These are phyloP conservation scores for Anneissia japonica DNA, from an alignment of 35 echinoderm and acorn worm genomes.

Conservation along the genomic window DNA sequence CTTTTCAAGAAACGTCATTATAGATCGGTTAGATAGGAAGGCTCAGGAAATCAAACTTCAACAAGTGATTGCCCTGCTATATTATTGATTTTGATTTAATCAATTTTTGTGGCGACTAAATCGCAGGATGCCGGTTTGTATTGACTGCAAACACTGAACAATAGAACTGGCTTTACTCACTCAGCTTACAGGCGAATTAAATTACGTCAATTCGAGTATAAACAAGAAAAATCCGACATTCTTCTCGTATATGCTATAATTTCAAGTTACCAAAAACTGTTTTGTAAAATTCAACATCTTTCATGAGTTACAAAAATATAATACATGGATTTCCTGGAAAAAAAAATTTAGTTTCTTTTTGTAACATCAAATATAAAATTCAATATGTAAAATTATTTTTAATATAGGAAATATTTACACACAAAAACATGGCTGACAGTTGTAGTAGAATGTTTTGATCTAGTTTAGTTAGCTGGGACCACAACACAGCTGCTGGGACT, in stretches of 20 bases:
- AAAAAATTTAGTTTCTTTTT: too few species aligned
- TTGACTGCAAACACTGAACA: neutral
- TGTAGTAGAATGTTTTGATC: neutral
- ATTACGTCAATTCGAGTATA: neutral
- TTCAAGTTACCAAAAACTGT: too few species aligned
- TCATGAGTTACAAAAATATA: too few species aligned
- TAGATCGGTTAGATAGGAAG: neutral
- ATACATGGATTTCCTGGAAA: too few species aligned
- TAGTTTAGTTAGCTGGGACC: neutral
- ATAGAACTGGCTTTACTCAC: neutral
- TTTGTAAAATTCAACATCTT: too few species aligned
- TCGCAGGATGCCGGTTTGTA: neutral
- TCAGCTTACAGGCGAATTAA: neutral
- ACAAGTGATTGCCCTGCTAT: neutral
- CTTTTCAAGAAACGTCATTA: neutral
- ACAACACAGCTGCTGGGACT: neutral
- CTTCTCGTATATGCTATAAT: too few species aligned
- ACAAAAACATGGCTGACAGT: too few species aligned
- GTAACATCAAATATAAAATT: too few species aligned
- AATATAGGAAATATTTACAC: too few species aligned
- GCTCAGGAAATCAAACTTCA: slow-evolving; percentile 1
- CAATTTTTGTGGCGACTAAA: neutral
- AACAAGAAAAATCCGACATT: neutral
- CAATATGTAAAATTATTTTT: too few species aligned
- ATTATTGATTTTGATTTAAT: neutral